Evolutionary conservation across 2,797 vertebrate genomes (phyloP).

Genomic region (Danio aesculapii): DNA sequence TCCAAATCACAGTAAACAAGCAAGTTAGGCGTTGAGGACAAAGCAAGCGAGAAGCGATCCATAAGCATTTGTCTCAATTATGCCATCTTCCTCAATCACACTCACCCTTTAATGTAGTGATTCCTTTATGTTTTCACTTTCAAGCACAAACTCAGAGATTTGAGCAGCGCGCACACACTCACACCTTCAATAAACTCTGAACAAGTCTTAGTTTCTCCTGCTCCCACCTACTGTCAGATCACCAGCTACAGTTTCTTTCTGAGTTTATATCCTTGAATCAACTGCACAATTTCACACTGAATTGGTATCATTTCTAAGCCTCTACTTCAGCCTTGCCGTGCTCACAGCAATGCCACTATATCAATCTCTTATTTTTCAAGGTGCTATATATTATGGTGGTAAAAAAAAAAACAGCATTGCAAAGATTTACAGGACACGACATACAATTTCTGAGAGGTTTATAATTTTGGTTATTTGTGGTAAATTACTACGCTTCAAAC

Average conservation of each 20-base stretch:
- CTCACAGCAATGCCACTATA: constrained; percentile 48
- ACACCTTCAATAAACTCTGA: constrained; percentile 5
- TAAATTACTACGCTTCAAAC: neutral
- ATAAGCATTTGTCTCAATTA: constrained; percentile 31
- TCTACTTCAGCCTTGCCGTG: constrained; percentile 43
- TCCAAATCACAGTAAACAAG: constrained; percentile 15
- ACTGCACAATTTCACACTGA: constrained; percentile 56
- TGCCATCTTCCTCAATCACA: constrained; percentile 36
- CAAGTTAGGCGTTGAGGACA: constrained; percentile 64
- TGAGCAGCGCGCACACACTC: constrained; percentile 11
- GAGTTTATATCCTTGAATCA: constrained; percentile 59
- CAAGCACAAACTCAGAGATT: neutral
- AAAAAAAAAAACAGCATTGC: neutral
- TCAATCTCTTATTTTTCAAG: constrained; percentile 51
- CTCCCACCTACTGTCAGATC: constrained; percentile 49
- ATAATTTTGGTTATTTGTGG: neutral
- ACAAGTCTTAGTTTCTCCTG: constrained; percentile 38
- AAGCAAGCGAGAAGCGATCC: constrained; percentile 46
- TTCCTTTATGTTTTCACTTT: constrained; percentile 20
- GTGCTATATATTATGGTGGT: constrained; percentile 40
- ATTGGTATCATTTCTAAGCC: constrained; percentile 63
- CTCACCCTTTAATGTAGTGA: constrained; percentile 17
- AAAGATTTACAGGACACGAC: too few relatives aligned
- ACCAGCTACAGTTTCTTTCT: constrained; percentile 31
- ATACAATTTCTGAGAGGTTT: neutral